Conservation (phyloP, 2,113 vertebrate genomes). For the Cyanocitta stelleri region DNA sequence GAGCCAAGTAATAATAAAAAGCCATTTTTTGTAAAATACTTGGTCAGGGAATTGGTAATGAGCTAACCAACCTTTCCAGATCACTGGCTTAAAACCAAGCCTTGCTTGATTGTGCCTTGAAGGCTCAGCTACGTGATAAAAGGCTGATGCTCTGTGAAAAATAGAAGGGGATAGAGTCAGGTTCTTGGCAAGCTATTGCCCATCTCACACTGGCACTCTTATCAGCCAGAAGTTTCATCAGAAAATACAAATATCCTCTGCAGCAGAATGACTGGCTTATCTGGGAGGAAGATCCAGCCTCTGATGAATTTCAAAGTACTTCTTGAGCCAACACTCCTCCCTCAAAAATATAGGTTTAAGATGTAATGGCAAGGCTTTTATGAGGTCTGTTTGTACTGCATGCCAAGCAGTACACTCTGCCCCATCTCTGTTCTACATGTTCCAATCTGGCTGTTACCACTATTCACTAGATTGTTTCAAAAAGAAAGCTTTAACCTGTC, state of each 20-base stretch:
- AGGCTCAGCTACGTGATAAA: not conserved
- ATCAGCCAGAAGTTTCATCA: conserved; percentile 4
- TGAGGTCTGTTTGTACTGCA: not conserved
- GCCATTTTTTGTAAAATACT: not conserved
- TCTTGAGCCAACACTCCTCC: not conserved
- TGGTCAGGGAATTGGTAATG: not conserved
- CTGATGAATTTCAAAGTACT: conserved; percentile 5
- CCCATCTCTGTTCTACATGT: not conserved
- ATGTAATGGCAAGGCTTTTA: not conserved
- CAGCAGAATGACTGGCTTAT: conserved; percentile 7
- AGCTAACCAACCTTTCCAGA: conserved; percentile 2
- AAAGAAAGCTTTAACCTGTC: not conserved
- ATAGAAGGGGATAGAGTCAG: not conserved
- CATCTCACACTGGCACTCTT: not conserved
- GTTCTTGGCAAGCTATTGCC: not conserved
- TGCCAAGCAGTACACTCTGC: not conserved
- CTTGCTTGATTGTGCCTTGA: not conserved
- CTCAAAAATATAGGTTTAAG: not conserved
- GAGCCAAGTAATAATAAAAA: conserved; percentile 18
- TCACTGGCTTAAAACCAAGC: conserved; percentile 24
- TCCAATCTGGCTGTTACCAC: not conserved
- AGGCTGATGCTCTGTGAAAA: not conserved
- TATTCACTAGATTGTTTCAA: not conserved
- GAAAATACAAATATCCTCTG: conserved; percentile 35
- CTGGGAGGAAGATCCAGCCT: conserved; percentile 26